Base-by-base conservation (phyloP, 1,140 invertebrate genomes). In the Ostrea edulis region DNA sequence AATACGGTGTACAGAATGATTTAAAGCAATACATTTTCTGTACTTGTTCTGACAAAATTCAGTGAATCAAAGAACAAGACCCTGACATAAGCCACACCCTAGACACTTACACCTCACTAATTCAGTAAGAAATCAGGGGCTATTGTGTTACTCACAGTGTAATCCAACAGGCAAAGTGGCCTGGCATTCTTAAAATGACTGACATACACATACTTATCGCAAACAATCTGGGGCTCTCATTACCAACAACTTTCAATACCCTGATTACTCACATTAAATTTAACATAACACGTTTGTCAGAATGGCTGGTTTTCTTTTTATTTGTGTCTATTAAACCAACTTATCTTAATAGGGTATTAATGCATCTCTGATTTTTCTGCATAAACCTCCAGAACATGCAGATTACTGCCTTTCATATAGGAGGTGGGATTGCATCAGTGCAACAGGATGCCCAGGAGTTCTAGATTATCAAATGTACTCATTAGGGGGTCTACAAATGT, bases 191-290 rank as follows among this genome's bases (percentile, higher is more conserved):
- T 77, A 14, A 77, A 22, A 22, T 77, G 68, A 71, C 65, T 71
- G 65, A 29, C 68, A 77, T 77, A 77, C 68, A 77, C 68, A 77
- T 77, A 77, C 68, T 77, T 77, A 77, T 77, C 68, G 14, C 7
- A 12, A 77, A n/a, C 12, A 77, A 77, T 77, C 68, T 77, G 12
- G 14, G 12, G 14, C 25, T 77, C 68, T 35, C 68, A 77, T 77
- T 77, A 77, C 68, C 68, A 11, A 62, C 58, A 17, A 62, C 58
- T n/a, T 62, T 62, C 58, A 62, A 77, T 77, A 77, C 68, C 35
- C 25, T 29, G 68, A 29, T 77, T 77, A 77, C 35, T 77, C 68
- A 25, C 68, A 35, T 35, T 29, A 29, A 25, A 77, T 77, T 77
- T 25, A 35, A 25, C 68, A 8, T 77, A 35, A 77, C 11, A 29